Base-by-base conservation (phyloP, 2,113 vertebrate species). In the Coptodon rendalli region DNA sequence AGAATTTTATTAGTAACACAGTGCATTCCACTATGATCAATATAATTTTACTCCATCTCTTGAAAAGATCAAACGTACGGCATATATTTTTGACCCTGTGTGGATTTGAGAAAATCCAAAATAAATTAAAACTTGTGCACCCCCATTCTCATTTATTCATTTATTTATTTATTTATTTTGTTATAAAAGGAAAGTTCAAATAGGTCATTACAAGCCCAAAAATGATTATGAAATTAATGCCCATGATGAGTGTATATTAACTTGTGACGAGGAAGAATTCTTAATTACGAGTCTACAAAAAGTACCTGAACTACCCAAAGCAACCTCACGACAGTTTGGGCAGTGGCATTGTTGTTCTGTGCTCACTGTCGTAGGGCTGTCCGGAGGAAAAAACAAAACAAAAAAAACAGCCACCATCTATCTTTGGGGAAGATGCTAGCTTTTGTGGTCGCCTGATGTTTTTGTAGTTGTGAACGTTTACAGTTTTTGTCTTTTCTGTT, bases 291-390 rank as follows among this genome's bases (percentile, higher is more conserved):
- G 48, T 6, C 9, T 50, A n/a, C 12, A 12, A 48, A 31, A 2
- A 4, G 36, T 14, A 14, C 81, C 0, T 91, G 85, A 94, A 93
- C 1, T 88, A 63, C 43, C 4, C 91, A 53, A 8, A 4, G 1
- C 4, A 59, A 81, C 79, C 43, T 87, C 87, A 12, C 73, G 83
- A 90, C 89, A 81, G 29, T 81, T 54, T 40, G 29, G 22, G 63
- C 80, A 82, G 57, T 34, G 9, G 90, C 24, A 86, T 90, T 90
- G 89, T 93, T 83, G 80, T 84, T 81, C 38, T 24, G 14, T 29
- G 57, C 71, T 56, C 36, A 31, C 50, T 24, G 61, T 17, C 7
- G 16, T 83, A 1, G 43, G 24, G 2, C 48, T 27, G 40, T 84
- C 63, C 4, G 24, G 29, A 31, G 50, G 6, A 24, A n/a, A 76